phyloP scores from a whole-genome alignment of 2,888 invertebrate genomes.

The Andrena bicolor region DNA sequence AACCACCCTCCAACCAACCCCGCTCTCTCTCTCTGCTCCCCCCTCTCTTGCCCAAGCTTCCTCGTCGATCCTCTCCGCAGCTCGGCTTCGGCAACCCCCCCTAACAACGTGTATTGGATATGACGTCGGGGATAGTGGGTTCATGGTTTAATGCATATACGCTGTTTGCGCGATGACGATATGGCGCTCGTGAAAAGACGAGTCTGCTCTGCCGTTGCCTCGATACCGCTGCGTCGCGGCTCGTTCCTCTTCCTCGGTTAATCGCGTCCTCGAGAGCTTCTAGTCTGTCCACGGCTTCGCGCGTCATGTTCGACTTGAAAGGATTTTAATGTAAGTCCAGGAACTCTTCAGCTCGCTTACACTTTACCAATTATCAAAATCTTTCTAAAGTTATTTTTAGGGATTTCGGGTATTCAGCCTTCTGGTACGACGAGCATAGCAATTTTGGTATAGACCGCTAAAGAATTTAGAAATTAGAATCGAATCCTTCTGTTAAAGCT shows the following conservation, averaged over 20 bases:
- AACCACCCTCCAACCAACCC: conserved; percentile 65
- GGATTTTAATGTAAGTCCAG: conserved; percentile 69
- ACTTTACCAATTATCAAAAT: neutral
- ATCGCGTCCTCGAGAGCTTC: conserved; percentile 64
- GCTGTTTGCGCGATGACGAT: conserved; percentile 75
- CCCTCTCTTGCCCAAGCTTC: conserved; percentile 23
- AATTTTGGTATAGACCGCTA: too few relatives aligned
- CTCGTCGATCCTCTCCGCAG: conserved; percentile 37
- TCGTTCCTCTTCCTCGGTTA: conserved; percentile 62
- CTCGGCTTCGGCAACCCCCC: conserved; percentile 64
- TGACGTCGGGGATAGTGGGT: conserved; percentile 83
- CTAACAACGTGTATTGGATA: conserved; percentile 82
- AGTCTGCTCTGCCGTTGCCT: conserved; percentile 28
- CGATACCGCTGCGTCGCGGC: conserved; percentile 13
- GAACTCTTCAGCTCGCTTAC: neutral
- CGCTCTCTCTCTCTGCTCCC: conserved; percentile 47
- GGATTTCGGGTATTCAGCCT: neutral
- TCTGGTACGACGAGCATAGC: neutral
- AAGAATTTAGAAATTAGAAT: neutral
- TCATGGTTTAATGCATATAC: conserved; percentile 83
- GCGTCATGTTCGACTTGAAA: conserved; percentile 59
- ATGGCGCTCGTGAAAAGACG: conserved; percentile 72
- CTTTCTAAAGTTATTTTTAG: neutral
- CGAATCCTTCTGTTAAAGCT: neutral
- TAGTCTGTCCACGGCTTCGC: conserved; percentile 52